Evolutionary conservation across 2,113 vertebrate species (phyloP).

Genomic region (Pitta sordida): DNA sequence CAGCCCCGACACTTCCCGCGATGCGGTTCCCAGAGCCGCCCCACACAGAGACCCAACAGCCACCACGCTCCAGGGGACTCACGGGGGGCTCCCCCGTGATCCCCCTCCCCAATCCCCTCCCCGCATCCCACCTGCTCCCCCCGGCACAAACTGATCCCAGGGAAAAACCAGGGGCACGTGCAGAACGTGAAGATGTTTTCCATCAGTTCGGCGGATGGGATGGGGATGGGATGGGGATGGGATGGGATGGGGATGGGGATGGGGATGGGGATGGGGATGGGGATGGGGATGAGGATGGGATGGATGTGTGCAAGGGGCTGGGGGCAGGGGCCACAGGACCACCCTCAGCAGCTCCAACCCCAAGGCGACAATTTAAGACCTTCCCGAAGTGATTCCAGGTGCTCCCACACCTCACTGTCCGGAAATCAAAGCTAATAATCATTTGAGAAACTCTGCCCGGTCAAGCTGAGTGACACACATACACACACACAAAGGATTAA

Average conservation of each 20-base stretch:
- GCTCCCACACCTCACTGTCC: not conserved
- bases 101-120: no score
- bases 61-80: not conserved
- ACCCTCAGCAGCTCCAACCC: not conserved
- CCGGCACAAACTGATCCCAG: not conserved
- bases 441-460: not conserved
- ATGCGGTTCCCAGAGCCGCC: not conserved
- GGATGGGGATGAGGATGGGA: not conserved
- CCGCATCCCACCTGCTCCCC: not conserved
- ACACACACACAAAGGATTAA: not conserved
- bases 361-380: not conserved
- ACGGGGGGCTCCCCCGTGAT: not conserved
- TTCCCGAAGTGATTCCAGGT: rapidly evolving
- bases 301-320: not conserved
- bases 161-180: not conserved
- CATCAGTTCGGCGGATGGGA: rapidly evolving
- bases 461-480: not conserved
- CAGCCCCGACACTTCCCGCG: not conserved
- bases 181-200: not conserved
- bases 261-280: rapidly evolving
- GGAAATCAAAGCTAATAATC: not conserved
- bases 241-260: not conserved
- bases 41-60: not conserved
- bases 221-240: not conserved
- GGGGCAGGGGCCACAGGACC: not conserved